Evolutionary conservation across 2,113 vertebrate genomes (phyloP).

Genomic region (Phasianus colchicus): DNA sequence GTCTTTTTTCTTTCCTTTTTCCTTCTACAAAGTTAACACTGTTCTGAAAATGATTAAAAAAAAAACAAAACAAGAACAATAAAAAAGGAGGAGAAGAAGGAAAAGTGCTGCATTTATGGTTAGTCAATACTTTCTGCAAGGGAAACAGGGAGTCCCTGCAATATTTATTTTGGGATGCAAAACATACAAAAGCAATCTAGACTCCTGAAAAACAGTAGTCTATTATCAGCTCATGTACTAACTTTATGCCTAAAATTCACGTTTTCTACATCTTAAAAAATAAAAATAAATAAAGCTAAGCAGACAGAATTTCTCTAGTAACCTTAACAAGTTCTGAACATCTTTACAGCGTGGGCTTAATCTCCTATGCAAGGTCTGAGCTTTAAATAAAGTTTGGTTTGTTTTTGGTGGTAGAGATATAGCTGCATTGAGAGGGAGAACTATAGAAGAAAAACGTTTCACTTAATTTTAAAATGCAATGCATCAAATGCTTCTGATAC

Average conservation of each 20-base stretch:
- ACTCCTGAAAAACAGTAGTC: neutral
- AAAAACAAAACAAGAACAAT: too few relatives aligned
- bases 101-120: neutral
- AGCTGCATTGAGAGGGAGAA: neutral
- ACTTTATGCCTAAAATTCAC: neutral
- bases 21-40: neutral
- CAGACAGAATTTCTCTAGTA: slow-evolving; percentile 41
- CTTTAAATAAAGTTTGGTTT: slow-evolving; percentile 29
- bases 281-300: neutral
- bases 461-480: slow-evolving; percentile 18
- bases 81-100: neutral
- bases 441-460: neutral
- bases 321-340: slow-evolving; percentile 23
- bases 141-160: neutral
- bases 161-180: neutral
- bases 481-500: neutral
- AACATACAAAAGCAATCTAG: neutral
- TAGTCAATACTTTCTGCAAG: neutral
- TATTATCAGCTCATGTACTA: neutral
- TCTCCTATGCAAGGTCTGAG: neutral
- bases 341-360: slow-evolving; percentile 15
- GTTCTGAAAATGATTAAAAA: neutral
- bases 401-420: slow-evolving; percentile 4
- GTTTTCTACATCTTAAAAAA: neutral
- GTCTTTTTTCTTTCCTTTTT: neutral